Percentiles rank a stretch among this genome's conserved stretches.
These are phyloP conservation scores for Potamarius usumacintae DNA, from an alignment of 2,113 vertebrate species.

Conservation along the genomic window DNA sequence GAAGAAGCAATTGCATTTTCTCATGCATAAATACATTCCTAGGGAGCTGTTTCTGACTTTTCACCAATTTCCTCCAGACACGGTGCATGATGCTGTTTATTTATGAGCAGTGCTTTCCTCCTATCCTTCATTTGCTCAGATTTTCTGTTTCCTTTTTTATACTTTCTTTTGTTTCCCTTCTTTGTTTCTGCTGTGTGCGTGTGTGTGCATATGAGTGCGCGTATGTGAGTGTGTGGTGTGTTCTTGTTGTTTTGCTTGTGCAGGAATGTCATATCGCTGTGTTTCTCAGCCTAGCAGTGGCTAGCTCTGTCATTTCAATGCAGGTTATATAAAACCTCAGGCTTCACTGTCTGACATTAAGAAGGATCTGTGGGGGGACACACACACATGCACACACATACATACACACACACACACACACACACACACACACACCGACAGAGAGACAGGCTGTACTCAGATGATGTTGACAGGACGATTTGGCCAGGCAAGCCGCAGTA, in stretches of 20 bases:
- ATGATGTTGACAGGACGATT: constrained; percentile 26
- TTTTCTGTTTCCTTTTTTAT: constrained; percentile 1
- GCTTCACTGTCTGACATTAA: constrained; percentile 40
- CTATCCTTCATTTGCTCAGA: constrained; percentile 29
- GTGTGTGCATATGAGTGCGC: not conserved
- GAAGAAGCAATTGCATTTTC: constrained; percentile 15
- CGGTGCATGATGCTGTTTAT: constrained; percentile 45
- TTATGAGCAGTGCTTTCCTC: constrained; percentile 35
- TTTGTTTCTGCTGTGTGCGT: constrained; percentile 4
- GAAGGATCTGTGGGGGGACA: constrained; percentile 6
- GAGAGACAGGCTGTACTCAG: constrained; percentile 25
- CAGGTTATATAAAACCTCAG: constrained; percentile 44
- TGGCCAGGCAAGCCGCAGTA: constrained; percentile 2
- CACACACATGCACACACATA: not conserved
- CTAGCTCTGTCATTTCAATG: constrained; percentile 39
- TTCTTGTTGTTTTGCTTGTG: constrained; percentile 15
- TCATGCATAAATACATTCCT: constrained; percentile 44
- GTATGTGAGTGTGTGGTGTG: not conserved
- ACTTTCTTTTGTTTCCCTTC: not conserved
- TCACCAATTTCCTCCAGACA: constrained; percentile 31
- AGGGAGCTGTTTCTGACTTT: constrained; percentile 36
- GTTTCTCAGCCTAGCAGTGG: constrained; percentile 31
- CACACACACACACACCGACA: not conserved
- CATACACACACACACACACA: not conserved
- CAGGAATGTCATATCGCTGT: constrained; percentile 39